These are phyloP conservation scores for Girardinichthys multiradiatus DNA, from an alignment of 2,113 vertebrate species.

Conservation along the genomic window DNA sequence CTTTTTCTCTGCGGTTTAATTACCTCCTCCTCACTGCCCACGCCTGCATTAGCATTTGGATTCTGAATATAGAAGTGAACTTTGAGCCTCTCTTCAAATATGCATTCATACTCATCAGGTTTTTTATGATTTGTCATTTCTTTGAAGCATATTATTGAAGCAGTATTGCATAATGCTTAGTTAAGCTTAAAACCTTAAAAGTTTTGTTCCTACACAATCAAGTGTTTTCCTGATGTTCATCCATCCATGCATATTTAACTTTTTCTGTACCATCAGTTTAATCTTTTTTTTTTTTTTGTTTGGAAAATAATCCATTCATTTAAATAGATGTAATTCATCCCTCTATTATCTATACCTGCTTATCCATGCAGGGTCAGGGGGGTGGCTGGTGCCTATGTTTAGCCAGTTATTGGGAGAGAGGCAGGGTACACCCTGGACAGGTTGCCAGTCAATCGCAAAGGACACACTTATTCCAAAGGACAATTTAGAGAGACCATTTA, in stretches of 20 bases:
- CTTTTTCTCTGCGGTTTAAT: neutral
- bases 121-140: neutral
- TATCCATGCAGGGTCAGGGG: too few relatives aligned
- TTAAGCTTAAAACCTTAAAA: neutral
- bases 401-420: too few relatives aligned
- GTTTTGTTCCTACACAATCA: neutral
- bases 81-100: neutral
- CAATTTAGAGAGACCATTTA: too few relatives aligned
- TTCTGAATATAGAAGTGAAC: neutral
- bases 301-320: too few relatives aligned
- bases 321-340: too few relatives aligned
- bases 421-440: too few relatives aligned
- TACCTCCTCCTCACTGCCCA: conserved; percentile 4
- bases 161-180: neutral
- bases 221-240: neutral
- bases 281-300: too few relatives aligned
- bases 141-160: neutral
- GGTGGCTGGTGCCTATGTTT: too few relatives aligned
- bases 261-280: neutral
- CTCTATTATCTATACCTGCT: too few relatives aligned
- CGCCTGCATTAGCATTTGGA: conserved; percentile 13
- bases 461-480: too few relatives aligned
- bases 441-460: too few relatives aligned
- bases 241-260: too few relatives aligned
- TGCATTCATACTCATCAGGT: neutral